Evolutionary conservation across 2,113 vertebrate species (phyloP), one percentile per base, ranked within the genome.

Genomic region (Hiodon alosoides): DNA sequence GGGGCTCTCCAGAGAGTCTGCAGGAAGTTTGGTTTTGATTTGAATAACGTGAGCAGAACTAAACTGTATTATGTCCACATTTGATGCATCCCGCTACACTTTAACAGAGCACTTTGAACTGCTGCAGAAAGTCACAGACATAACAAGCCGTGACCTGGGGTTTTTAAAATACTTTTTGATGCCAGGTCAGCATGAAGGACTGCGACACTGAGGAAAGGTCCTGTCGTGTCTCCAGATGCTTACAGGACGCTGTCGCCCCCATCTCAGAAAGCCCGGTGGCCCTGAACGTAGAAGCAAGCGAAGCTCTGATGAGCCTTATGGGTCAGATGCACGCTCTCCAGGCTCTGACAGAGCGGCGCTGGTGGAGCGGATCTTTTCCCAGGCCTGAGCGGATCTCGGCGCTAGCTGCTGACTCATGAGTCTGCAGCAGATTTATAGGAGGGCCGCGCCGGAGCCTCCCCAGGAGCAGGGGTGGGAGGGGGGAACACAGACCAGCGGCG

Each of bases 401-500:
- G 31, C 1, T 31, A 31, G 31, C 31, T 31, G 31, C 31, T 31
- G 31, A 31, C 31, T 31, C 31, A 31, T 31, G 31, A 31, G 31
- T 31, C 31, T 16, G 71, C 74, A 64, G 77, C 68, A 80, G 79
- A 78, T 78, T 74, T 75, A 79, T 69, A 53, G 67, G 51, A 59
- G 69, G 67, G 64, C 80, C 77, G 68, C 79, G 76, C 72, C n/a
- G 59, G 11, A 60, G 11, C 59, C 4, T 69, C 70, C 72, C 73
- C 78, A 79, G 76, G 73, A 79, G 76, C 55, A 5, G 46, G 16
- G 46, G 16, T 7, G 16, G 31, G 61, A 13, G 72, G 69, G 62
- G 73, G 69, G 31, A 31, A 31, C 31, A 31, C 31, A 2, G 31
- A 31, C 31, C 31, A 31, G 31, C 31, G 31, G 1, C 31, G 31